Base-by-base conservation (phyloP, 2,888 invertebrate species). In the Heliconius charithonia region DNA sequence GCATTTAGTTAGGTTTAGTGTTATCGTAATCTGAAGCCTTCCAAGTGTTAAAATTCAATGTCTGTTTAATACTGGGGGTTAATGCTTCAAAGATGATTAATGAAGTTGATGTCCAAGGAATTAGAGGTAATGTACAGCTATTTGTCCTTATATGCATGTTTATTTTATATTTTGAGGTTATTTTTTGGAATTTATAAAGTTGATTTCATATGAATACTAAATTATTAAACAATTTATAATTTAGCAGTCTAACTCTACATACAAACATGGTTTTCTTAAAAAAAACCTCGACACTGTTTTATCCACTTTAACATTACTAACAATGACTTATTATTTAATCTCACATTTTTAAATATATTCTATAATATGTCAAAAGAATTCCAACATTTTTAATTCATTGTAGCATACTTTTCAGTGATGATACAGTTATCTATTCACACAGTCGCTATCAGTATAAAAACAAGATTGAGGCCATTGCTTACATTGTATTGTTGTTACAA, bases 21-120 rank as follows among this genome's bases (percentile, higher is more conserved):
- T 94, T 94, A 94, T 91, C 90, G 93, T 93, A 91, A 93, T 94
- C 95, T 94, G 95, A 94, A 94, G 95, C 95, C 94, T 95, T 94
- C 93, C 92, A 90, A 91, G 93, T 93, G 90, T 92, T 93, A 90
- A 89, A 93, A 93, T 94, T 94, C 94, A 90, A 91, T 92, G 91
- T 91, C 88, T 88, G 83, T 85, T 87, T 80, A 89, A 92, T 91
- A 90, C 93, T 92, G 92, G 93, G 93, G 94, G 92, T 92, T 90
- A 92, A 92, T 92, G 89, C 92, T 92, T 87, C 89, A 91, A 91
- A 91, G 93, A 90, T 90, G 92, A 91, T 90, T 88, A 86, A 83
- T 88, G 89, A 82, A 85, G 83, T 84, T 84, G 83, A 89, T 89
- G 88, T 89, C 88, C 86, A 87, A 89, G 92, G 92, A 93, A 89